A percentile compares a stretch with the other conserved stretches of the same genome.
Conservation (phyloP, 2,888 invertebrate species). For the Brachyopa scutellaris region DNA sequence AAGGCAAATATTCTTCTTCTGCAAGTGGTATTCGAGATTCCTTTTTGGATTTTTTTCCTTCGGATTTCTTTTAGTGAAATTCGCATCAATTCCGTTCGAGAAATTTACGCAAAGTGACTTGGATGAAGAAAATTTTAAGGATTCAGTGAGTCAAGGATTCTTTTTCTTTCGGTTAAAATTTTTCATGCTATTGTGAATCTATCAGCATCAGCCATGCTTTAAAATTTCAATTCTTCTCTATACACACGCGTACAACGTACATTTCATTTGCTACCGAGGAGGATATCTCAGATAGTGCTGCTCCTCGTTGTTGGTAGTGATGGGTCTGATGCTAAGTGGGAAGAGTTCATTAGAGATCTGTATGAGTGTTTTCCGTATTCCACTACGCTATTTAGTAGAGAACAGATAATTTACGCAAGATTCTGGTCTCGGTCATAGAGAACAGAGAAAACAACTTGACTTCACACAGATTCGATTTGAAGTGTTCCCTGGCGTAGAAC, state of each 20-base stretch:
- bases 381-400: too few species aligned
- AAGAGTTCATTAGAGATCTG: conserved; percentile 2
- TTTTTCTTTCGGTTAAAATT: background rate
- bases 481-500: background rate
- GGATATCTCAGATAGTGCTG: background rate
- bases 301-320: too few species aligned
- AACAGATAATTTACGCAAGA: background rate
- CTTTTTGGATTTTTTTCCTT: conserved; percentile 1
- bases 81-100: background rate
- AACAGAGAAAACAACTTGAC: background rate
- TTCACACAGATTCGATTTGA: conserved; percentile 11
- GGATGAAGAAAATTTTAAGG: conserved; percentile 8
- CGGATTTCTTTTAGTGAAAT: background rate
- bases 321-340: background rate
- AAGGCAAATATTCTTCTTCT: conserved; percentile 24
- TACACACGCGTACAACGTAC: too few species aligned
- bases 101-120: conserved; percentile 28
- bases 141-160: background rate
- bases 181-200: conserved; percentile 6
- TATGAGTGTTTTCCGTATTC: background rate
- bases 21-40: background rate
- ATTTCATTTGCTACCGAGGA: background rate
- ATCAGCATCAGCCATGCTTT: conserved; percentile 11
- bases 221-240: too few species aligned
- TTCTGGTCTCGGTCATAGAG: background rate